Evolutionary conservation across 1,140 invertebrate species (phyloP).

Genomic region (Aphaenogaster floridana): DNA sequence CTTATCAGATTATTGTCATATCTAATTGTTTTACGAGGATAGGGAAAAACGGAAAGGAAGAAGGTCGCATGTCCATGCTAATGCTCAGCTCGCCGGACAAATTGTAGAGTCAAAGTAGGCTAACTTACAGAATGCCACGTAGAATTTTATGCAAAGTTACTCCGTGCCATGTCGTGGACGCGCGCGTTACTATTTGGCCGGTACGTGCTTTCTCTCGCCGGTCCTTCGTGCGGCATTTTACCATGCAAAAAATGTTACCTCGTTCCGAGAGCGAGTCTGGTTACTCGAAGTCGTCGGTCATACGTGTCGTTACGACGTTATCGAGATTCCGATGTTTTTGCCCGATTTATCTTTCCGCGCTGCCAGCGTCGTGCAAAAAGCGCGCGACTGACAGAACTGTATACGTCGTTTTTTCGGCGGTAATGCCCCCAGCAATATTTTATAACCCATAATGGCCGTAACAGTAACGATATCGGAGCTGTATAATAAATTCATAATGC

Average conservation of each 20-base stretch:
- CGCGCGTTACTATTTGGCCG: background rate
- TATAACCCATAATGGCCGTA: conserved; percentile 43
- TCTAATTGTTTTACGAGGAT: conserved; percentile 3
- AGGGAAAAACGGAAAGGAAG: background rate
- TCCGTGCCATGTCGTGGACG: conserved; percentile 7
- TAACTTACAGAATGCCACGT: conserved; percentile 33
- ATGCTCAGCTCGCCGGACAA: conserved; percentile 14
- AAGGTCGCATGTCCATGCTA: conserved; percentile 6
- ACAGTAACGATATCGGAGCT: conserved; percentile 28
- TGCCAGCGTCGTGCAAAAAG: background rate
- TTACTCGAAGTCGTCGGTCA: background rate
- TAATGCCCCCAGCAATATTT: conserved; percentile 47
- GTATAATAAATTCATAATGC: conserved; percentile 34
- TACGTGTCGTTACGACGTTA: conserved; percentile 28
- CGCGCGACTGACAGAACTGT: background rate
- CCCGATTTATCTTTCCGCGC: conserved; percentile 24
- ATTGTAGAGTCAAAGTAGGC: conserved; percentile 40
- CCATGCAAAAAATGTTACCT: conserved; percentile 21
- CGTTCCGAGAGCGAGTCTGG: background rate
- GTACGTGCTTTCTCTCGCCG: background rate
- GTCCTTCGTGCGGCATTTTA: conserved; percentile 13
- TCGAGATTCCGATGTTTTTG: conserved; percentile 49
- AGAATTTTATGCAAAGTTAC: conserved; percentile 56
- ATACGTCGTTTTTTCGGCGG: conserved; percentile 19
- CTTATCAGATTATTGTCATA: conserved; percentile 33